A percentile compares a stretch with the other conserved stretches of the same genome.
These are phyloP conservation scores for Hylaeus anthracinus DNA, from an alignment of 1,140 invertebrate species.

Conservation along the genomic window DNA sequence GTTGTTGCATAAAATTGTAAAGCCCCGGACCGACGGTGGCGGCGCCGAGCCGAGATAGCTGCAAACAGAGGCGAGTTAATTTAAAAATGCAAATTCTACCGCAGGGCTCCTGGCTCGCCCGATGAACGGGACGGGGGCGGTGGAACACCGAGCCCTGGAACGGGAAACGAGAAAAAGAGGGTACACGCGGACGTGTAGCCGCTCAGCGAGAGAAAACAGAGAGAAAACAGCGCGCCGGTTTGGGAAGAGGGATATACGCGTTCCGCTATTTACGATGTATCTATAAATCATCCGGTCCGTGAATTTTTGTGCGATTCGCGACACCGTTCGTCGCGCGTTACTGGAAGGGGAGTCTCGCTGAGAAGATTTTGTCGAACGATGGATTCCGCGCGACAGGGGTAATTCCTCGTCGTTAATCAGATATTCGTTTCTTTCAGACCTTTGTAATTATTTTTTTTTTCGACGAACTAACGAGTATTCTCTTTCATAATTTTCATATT, in stretches of 20 bases:
- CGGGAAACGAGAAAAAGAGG: slow-evolving; percentile 27
- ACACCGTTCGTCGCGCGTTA: slow-evolving; percentile 32
- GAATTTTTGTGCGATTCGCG: slow-evolving; percentile 56
- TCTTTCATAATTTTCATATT: too few species aligned
- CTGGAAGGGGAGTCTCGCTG: background rate
- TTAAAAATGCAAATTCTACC: slow-evolving; percentile 81
- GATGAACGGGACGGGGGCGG: slow-evolving; percentile 26
- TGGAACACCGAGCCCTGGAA: slow-evolving; percentile 6
- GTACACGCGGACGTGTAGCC: slow-evolving; percentile 6
- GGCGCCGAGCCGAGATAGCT: slow-evolving; percentile 76
- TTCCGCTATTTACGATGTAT: slow-evolving; percentile 62
- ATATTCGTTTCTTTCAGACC: too few species aligned
- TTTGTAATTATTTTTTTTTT: too few species aligned
- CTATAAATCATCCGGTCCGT: slow-evolving; percentile 66
- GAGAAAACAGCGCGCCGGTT: slow-evolving; percentile 31
- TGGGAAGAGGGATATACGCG: slow-evolving; percentile 20
- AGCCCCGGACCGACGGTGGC: slow-evolving; percentile 65
- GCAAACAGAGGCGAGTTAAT: slow-evolving; percentile 81
- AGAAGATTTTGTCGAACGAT: background rate
- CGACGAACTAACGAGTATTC: too few species aligned
- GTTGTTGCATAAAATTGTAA: slow-evolving; percentile 80
- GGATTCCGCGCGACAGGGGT: background rate
- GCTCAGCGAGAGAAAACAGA: slow-evolving; percentile 8
- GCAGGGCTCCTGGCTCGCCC: slow-evolving; percentile 48
- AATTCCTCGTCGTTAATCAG: background rate